These are phyloP conservation scores for Halocaridina rubra DNA, from an alignment of 2,888 invertebrate genomes.

Conservation along the genomic window DNA sequence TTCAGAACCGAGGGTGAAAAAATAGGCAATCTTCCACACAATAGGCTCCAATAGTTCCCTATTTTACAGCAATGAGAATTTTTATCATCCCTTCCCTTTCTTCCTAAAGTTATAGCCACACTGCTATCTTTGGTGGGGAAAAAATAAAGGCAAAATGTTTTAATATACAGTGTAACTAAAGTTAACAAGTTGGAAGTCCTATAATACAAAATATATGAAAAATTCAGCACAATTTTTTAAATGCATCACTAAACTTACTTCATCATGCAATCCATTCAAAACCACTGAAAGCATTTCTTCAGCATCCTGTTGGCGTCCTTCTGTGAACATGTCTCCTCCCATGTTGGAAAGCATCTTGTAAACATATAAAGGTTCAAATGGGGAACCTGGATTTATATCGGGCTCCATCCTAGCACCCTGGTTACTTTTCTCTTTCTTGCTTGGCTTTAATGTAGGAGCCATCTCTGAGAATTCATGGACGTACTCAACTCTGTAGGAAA, in stretches of 20 bases:
- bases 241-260: conserved; percentile 76
- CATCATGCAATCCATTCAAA: conserved; percentile 94
- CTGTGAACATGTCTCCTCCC: conserved; percentile 78
- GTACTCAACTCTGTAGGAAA: conserved; percentile 47
- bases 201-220: too few relatives aligned
- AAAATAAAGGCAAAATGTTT: too few relatives aligned
- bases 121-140: too few relatives aligned
- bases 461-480: conserved; percentile 57
- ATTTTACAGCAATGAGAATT: too few relatives aligned
- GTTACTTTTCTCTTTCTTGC: conserved; percentile 67
- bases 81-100: too few relatives aligned
- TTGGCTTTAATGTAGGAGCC: conserved; percentile 74
- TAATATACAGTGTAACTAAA: too few relatives aligned
- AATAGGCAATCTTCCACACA: too few relatives aligned
- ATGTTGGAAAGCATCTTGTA: conserved; percentile 85
- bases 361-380: conserved; percentile 90
- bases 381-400: conserved; percentile 74
- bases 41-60: too few relatives aligned
- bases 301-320: conserved; percentile 95
- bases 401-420: conserved; percentile 36
- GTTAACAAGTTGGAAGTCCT: too few relatives aligned
- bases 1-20: too few relatives aligned
- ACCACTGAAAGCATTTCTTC: conserved; percentile 95
- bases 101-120: too few relatives aligned
- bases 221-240: too few relatives aligned